phyloP scores from a whole-genome alignment of 2,888 invertebrate genomes.

The Gymnoscelis rufifasciata region DNA sequence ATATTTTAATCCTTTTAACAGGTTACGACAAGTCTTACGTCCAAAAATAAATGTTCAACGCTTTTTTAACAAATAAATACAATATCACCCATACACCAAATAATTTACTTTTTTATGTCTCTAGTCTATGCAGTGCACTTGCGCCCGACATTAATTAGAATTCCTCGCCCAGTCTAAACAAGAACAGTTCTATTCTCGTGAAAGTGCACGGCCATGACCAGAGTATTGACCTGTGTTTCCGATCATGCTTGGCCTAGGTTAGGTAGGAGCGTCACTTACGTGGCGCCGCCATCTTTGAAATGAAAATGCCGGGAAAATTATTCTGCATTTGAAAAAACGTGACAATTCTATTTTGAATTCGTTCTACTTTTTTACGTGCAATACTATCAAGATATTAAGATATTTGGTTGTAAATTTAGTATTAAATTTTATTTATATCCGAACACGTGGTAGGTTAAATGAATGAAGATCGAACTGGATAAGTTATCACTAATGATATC shows the following conservation, averaged over 20 bases:
- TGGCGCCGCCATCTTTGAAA: slow-evolving; percentile 47
- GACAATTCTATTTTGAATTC: slow-evolving; percentile 4
- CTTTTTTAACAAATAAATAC: too few species aligned
- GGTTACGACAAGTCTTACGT: too few species aligned
- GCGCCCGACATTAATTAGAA: slow-evolving; percentile 45
- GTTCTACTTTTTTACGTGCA: background rate
- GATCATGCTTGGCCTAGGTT: slow-evolving; percentile 73
- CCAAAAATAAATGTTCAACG: too few species aligned
- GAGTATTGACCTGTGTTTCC: slow-evolving; percentile 67
- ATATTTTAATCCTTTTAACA: too few species aligned
- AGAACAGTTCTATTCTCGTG: slow-evolving; percentile 62
- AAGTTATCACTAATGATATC: too few species aligned
- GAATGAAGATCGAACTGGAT: too few species aligned
- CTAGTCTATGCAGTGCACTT: background rate
- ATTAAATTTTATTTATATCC: too few species aligned
- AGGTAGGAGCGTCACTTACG: slow-evolving; percentile 63
- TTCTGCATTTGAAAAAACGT: too few species aligned
- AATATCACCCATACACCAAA: too few species aligned
- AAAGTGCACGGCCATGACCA: slow-evolving; percentile 73
- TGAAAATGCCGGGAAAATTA: slow-evolving; percentile 43
- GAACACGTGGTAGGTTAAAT: too few species aligned
- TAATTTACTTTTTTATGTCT: background rate
- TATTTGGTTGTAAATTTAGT: too few species aligned
- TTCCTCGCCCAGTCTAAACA: slow-evolving; percentile 56
- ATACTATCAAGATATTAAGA: too few species aligned